Base-by-base conservation (phyloP, 35 echinoderm and acorn worm genomes). In the Heliocidaris erythrogramma region DNA sequence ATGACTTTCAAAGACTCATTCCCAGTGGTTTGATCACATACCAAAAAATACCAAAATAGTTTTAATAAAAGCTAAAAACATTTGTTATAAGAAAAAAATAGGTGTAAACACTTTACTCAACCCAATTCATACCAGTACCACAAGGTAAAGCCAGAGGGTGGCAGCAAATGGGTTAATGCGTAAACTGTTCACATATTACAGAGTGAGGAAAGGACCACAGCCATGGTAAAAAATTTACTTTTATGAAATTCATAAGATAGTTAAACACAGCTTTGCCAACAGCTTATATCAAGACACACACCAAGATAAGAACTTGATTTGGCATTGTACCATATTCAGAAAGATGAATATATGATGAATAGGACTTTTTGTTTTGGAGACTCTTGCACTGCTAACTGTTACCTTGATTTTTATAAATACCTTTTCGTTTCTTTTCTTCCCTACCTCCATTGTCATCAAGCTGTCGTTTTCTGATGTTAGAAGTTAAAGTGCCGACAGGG, bases 381-480 rank as follows among this genome's bases (percentile, higher is more conserved):
- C 65, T 78, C 65, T 78, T 29, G 65, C 65, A 78, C 65, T 78
- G 65, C 65, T 29, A 78, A 21, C 21, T 4, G 0, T 78, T 78
- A 78, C 65, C 21, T 29, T 78, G 24, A 78, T 78, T 27, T 5
- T 78, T 78, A 78, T 78, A 78, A 78, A 78, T 78, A 78, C 65
- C 65, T 78, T 78, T 78, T 78, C 65, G 65, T 78, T 78, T 78
- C 65, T 78, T 78, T 78, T 78, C 65, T 78, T 78, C 65, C 30
- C 47, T 48, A 89, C 87, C 56, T 91, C 86, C 88, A 91, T 48
- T 94, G 42, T 96, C 88, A 18, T 96, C 96, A 84, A 91, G 88
- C 32, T n/a, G 85, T 21, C 96, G 49, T 42, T 96, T 96, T 85
- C 94, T 96, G 92, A 97, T 94, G 86, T 96, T 95, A 30, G 95